Evolutionary conservation across 2,888 invertebrate genomes (phyloP), one percentile per base, ranked within the genome.

Genomic region (Ornithoptera alexandrae): DNA sequence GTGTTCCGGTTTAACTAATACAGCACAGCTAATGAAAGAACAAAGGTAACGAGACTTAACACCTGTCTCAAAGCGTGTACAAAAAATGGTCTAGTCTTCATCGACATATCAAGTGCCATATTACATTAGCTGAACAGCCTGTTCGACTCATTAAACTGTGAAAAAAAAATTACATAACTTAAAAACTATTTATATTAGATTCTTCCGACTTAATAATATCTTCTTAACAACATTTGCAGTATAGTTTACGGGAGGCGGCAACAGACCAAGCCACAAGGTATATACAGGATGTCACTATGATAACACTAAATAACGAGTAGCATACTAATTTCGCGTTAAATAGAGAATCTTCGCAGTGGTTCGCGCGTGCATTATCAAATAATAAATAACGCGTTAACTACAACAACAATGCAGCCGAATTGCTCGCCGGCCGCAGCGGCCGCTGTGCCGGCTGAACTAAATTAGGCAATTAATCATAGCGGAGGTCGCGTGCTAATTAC

Each of bases 381-480:
- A 71, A 71, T 71, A 68, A 68, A 68, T 68, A 68, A 71, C 53
- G 42, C 63, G 65, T 65, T 68, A 68, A 68, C 65, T 71, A 60
- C 61, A 63, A 62, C 62, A 53, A 65, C 62, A 65, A 57, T 65
- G 65, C 59, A 64, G 53, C 24, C 24, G 56, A 68, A 68, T 59
- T 8, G n/a, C 5, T 6, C 18, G 53, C 53, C 53, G 56, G 63
- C 70, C 50, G 68, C 62, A 56, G 68, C 69, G 66, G 30, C 68
- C 62, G 64, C 72, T 69, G 73, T 73, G 74, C 76, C 73, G 72
- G 77, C 73, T 76, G 78, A 74, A 78, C 74, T 75, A 75, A 80
- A 80, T 80, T 78, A 80, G 77, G 74, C 77, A 78, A 80, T 82
- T 82, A 78, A 80, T 78, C 78, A 75, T 72, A 68, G 71, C 62